phyloP scores from a whole-genome alignment of 2,797 vertebrate species.

The Dryobates pubescens region DNA sequence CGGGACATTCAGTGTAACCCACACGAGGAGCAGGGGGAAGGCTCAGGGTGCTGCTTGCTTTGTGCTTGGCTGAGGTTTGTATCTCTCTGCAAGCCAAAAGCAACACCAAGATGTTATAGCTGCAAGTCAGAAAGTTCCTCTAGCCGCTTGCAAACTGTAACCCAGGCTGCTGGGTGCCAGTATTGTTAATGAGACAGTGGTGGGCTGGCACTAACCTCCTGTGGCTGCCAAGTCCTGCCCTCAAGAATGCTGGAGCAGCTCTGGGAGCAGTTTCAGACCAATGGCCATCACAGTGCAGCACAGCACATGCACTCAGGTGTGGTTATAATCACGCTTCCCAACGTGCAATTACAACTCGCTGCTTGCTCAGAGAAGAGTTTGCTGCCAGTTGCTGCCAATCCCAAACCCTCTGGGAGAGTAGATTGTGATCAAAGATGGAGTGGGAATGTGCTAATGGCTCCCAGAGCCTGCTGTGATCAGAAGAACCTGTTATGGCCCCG shows the following conservation, averaged over 20 bases:
- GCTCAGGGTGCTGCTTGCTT: background rate
- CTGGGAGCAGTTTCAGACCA: background rate
- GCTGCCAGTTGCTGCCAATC: conserved; percentile 14
- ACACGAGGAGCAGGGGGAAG: rapidly evolving
- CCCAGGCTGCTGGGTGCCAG: background rate
- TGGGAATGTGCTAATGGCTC: background rate
- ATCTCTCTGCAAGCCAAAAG: background rate
- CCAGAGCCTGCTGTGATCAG: background rate
- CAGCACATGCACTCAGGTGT: conserved; percentile 50
- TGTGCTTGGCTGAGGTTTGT: background rate
- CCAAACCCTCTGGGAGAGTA: conserved; percentile 37
- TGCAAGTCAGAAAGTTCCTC: conserved; percentile 14
- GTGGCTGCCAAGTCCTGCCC: conserved; percentile 53
- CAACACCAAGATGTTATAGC: background rate
- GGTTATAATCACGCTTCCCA: conserved; percentile 47
- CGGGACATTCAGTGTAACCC: background rate
- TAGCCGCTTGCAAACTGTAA: background rate
- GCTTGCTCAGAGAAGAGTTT: conserved; percentile 33
- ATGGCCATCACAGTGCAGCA: background rate
- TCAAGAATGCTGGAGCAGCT: conserved; percentile 20
- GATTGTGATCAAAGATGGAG: conserved; percentile 31
- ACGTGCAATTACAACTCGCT: conserved; percentile 53
- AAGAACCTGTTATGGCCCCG: background rate
- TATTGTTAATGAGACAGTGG: background rate
- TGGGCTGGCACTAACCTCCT: background rate